Evolutionary conservation across 2,888 invertebrate species (phyloP).

Genomic region (Trichacis sp.): DNA sequence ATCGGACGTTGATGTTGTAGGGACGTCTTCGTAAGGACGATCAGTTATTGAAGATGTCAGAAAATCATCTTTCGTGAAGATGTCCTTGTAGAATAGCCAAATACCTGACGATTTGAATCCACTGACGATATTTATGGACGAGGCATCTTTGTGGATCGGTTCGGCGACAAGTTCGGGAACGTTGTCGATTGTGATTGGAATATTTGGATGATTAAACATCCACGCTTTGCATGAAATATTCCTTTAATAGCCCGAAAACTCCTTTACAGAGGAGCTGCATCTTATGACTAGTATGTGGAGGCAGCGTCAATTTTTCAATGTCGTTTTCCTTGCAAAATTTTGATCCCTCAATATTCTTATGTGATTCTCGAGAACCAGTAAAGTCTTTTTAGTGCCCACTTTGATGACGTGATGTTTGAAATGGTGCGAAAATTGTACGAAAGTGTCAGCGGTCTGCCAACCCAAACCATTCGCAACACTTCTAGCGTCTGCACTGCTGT

Average conservation of each 20-base stretch:
- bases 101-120: constrained; percentile 54
- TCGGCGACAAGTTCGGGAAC: constrained; percentile 49
- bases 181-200: constrained; percentile 52
- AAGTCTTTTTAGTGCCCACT: neutral
- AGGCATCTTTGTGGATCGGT: constrained; percentile 53
- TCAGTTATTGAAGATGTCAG: constrained; percentile 43
- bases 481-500: no score
- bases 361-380: constrained; percentile 56
- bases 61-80: constrained; percentile 52
- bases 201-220: constrained; percentile 24
- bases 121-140: constrained; percentile 53
- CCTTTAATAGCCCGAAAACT: constrained; percentile 54
- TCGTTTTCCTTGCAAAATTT: constrained; percentile 53
- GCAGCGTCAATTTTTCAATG: constrained; percentile 49
- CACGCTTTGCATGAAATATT: constrained; percentile 55
- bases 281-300: constrained; percentile 54
- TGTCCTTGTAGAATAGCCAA: constrained; percentile 49
- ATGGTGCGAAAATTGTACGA: neutral
- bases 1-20: neutral
- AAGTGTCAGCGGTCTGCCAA: constrained; percentile 2
- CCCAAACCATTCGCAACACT: neutral
- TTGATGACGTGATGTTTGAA: constrained; percentile 20
- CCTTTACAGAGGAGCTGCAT: constrained; percentile 58
- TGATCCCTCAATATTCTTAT: constrained; percentile 49
- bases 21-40: constrained; percentile 3